Evolutionary conservation across 2,888 invertebrate species (phyloP).

Genomic region (Aspidiotus destructor): DNA sequence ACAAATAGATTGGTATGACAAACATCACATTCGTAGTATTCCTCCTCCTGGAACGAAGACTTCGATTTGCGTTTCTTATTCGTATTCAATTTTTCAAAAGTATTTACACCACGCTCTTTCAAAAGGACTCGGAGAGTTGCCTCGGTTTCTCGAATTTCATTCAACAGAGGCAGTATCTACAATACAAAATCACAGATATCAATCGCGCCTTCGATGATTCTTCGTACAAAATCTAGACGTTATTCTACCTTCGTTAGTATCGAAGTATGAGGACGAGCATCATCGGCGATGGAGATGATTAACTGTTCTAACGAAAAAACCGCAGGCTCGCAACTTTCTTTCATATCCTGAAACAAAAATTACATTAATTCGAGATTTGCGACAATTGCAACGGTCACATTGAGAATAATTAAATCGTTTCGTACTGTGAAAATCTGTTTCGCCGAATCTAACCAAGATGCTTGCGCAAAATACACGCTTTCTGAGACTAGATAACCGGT

Average conservation of each 20-base stretch:
- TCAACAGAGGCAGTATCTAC: slow-evolving; percentile 53
- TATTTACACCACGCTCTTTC: slow-evolving; percentile 52
- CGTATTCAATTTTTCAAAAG: slow-evolving; percentile 54
- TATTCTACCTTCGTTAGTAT: slow-evolving; percentile 50
- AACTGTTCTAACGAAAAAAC: slow-evolving; percentile 80
- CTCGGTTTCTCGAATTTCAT: slow-evolving; percentile 54
- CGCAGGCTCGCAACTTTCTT: slow-evolving; percentile 76
- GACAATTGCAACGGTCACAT: not conserved
- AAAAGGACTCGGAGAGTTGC: slow-evolving; percentile 54
- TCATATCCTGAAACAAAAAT: slow-evolving; percentile 54
- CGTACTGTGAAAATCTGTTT: slow-evolving; percentile 61
- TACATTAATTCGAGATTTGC: not conserved
- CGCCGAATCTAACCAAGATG: slow-evolving; percentile 65
- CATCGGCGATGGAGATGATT: slow-evolving; percentile 62
- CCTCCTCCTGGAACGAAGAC: slow-evolving; percentile 49
- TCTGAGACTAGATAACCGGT: slow-evolving; percentile 84
- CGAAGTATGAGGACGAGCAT: slow-evolving; percentile 53
- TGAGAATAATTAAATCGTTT: not conserved
- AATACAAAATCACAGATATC: slow-evolving; percentile 25
- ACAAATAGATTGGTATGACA: slow-evolving; percentile 73
- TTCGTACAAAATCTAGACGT: not conserved
- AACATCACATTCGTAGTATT: slow-evolving; percentile 71
- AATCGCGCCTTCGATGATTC: not conserved
- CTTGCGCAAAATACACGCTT: slow-evolving; percentile 81
- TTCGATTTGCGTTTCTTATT: slow-evolving; percentile 45